phyloP scores from a whole-genome alignment of 2,888 invertebrate genomes.

The Drosophila nr. perissopoda region DNA sequence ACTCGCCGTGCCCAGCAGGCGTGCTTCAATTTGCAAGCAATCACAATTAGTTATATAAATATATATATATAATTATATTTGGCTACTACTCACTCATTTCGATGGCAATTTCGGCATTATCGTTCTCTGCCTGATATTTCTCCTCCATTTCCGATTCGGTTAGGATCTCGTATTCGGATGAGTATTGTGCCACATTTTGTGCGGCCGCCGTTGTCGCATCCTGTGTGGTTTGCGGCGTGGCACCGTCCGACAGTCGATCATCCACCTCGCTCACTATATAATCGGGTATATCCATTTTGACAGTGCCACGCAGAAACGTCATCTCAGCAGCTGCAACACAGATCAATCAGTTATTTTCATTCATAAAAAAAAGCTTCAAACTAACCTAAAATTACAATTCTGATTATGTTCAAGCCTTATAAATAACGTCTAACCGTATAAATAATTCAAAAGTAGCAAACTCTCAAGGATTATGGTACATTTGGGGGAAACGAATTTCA shows the following conservation, averaged over 20 bases:
- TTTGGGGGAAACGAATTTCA: not conserved
- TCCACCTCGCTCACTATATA: slow-evolving; percentile 85
- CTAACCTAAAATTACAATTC: not conserved
- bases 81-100: slow-evolving; percentile 81
- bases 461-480: not conserved
- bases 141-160: slow-evolving; percentile 85
- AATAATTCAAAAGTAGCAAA: not conserved
- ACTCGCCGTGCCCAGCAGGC: slow-evolving; percentile 74
- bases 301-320: slow-evolving; percentile 85
- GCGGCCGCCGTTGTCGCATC: slow-evolving; percentile 76
- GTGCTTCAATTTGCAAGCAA: slow-evolving; percentile 63
- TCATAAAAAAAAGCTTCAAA: not conserved
- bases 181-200: slow-evolving; percentile 83
- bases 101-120: slow-evolving; percentile 83
- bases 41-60: not conserved
- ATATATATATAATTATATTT: not conserved
- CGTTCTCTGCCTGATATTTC: slow-evolving; percentile 81
- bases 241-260: slow-evolving; percentile 80
- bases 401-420: not conserved
- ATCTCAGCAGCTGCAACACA: slow-evolving; percentile 83
- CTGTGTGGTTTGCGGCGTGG: slow-evolving; percentile 83
- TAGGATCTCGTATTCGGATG: slow-evolving; percentile 84
- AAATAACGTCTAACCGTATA: not conserved
- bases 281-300: slow-evolving; percentile 87
- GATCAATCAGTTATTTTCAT: not conserved